A percentile compares a stretch with the other conserved stretches of the same genome.
These are phyloP conservation scores for Microtus ochrogaster DNA, from an alignment of 2,113 vertebrate genomes.

Conservation along the genomic window DNA sequence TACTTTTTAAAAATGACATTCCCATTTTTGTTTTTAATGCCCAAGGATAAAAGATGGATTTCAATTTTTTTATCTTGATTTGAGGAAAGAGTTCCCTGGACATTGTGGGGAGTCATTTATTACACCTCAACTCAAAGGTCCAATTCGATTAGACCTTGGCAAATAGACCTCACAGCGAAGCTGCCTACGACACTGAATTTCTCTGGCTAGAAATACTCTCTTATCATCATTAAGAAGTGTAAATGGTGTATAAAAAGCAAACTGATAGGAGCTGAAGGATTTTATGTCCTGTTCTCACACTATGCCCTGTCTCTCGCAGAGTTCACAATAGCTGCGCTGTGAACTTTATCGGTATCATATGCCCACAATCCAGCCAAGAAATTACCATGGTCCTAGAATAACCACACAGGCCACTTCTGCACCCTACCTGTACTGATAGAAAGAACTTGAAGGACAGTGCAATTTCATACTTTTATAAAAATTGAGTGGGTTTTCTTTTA, in stretches of 20 bases:
- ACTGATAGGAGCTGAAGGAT: neutral
- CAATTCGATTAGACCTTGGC: neutral
- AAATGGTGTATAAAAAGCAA: slow-evolving; percentile 30
- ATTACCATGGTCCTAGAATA: neutral
- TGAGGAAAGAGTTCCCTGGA: neutral
- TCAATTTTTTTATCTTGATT: neutral
- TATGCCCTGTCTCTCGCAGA: neutral
- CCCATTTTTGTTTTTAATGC: neutral
- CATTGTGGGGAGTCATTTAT: neutral
- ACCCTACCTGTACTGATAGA: neutral
- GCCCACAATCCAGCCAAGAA: neutral
- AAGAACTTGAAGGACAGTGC: neutral
- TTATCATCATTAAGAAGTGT: neutral
- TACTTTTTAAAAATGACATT: neutral
- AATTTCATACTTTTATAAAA: neutral
- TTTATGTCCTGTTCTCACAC: neutral
- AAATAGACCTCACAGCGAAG: neutral
- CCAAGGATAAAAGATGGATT: neutral
- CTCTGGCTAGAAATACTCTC: neutral
- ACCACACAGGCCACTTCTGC: neutral
- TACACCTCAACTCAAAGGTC: neutral
- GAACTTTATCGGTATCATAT: neutral
- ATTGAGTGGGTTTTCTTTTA: neutral
- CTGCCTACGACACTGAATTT: neutral
- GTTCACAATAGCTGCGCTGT: neutral